Evolutionary conservation across 2,113 vertebrate genomes (phyloP), one percentile per base, ranked within the genome.

Genomic region (Hemibagrus wyckioides): DNA sequence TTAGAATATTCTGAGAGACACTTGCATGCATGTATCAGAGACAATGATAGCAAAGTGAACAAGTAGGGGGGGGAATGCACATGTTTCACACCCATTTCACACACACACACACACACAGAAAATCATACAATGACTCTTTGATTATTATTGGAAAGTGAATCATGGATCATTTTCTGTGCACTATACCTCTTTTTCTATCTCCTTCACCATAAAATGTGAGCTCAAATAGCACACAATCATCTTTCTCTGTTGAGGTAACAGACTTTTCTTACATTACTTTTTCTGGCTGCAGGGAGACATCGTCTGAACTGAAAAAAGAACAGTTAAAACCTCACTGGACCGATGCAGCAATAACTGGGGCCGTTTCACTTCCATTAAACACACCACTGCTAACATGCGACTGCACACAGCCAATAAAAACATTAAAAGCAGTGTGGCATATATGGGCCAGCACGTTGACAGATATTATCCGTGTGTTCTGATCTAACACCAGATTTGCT

Each of bases 141-240:
- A 94, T 93, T 93, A 90, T 89, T 89, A 76, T 56, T 89, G 85
- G 87, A 92, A 93, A 94, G 86, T 90, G 92, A 92, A 92, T 93
- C 89, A 89, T 86, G 92, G 89, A 87, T 89, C 88, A 91, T 91
- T 71, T 88, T 88, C 89, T 23, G 30, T n/a, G 23, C 59, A 30
- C 33, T 88, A 11, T 81, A 69, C 56, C 80, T 83, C 39, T 89
- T 52, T 89, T 79, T 76, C 23, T 83, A 56, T 86, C 57, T 76
- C 80, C 50, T 48, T 85, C 79, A 63, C 76, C 52, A 44, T 87
- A 52, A 23, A 79, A 59, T 82, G 76, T 21, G 3, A 69, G 84
- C 73, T 76, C 33, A 84, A 69, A 65, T 52, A 84, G 44, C 71
- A 86, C 71, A 85, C 89, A 89, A 54, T 71, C 88, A 90, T 88